phyloP scores from a whole-genome alignment of 2,113 vertebrate species.

The Gobiocypris rarus region DNA sequence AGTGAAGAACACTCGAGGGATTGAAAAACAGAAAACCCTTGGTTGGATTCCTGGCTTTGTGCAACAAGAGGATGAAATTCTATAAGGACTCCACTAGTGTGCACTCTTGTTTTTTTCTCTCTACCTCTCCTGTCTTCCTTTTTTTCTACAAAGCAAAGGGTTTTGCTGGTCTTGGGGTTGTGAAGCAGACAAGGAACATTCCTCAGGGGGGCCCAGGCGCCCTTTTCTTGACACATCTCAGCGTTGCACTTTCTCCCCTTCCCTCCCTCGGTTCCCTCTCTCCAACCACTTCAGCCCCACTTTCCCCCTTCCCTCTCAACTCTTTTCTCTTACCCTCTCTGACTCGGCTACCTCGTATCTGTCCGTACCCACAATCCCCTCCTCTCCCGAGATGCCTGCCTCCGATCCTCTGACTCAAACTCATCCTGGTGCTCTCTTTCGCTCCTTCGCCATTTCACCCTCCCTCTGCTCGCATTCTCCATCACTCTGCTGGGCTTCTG shows the following conservation, averaged over 20 bases:
- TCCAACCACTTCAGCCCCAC: conserved; percentile 49
- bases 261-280: conserved; percentile 61
- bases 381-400: not conserved
- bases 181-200: conserved; percentile 83
- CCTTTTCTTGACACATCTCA: conserved; percentile 82
- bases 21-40: conserved; percentile 50
- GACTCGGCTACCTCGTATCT: conserved; percentile 33
- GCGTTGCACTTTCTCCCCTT: conserved; percentile 73
- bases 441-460: not conserved
- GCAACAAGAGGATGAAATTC: conserved; percentile 54
- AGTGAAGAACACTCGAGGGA: conserved; percentile 45
- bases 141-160: conserved; percentile 62
- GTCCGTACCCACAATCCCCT: conserved; percentile 30
- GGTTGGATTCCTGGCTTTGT: conserved; percentile 50
- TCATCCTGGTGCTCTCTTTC: not conserved
- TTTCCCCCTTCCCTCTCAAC: conserved; percentile 18
- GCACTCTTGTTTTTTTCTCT: conserved; percentile 47
- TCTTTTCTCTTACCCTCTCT: conserved; percentile 37
- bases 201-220: conserved; percentile 82
- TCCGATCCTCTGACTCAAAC: conserved; percentile 5
- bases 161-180: conserved; percentile 60
- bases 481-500: conserved; percentile 50
- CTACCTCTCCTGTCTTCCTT: conserved; percentile 39
- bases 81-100: conserved; percentile 54
- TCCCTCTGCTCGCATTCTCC: conserved; percentile 36